Conservation (phyloP, 2,888 invertebrate species). For the Acrocera orbiculus region DNA sequence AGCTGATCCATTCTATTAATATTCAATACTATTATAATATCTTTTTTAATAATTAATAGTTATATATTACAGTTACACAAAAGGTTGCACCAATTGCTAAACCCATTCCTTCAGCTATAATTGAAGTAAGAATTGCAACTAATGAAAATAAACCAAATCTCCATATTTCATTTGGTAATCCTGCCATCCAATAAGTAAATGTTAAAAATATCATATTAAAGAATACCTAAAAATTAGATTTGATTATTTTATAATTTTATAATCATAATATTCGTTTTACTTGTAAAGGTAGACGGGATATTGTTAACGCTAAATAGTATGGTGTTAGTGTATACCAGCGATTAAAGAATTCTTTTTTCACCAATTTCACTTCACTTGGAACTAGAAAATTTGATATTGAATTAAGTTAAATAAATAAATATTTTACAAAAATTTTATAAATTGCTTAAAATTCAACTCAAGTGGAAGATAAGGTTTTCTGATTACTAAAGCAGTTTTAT, state of each 20-base stretch:
- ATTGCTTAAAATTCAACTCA: background rate
- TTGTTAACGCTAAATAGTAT: slow-evolving; percentile 44
- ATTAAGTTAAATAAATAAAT: no score
- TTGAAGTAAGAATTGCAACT: slow-evolving; percentile 47
- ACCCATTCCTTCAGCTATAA: slow-evolving; percentile 63
- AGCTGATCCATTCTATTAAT: slow-evolving; percentile 46
- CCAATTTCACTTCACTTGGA: slow-evolving; percentile 48
- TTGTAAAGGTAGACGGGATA: slow-evolving; percentile 42
- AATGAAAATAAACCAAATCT: slow-evolving; percentile 50
- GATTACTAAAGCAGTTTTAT: no score
- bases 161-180: slow-evolving; percentile 45
- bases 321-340: slow-evolving; percentile 48
- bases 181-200: slow-evolving; percentile 45
- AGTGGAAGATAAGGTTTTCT: no score
- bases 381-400: slow-evolving; percentile 25
- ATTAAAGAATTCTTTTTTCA: slow-evolving; percentile 52
- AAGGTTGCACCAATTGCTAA: slow-evolving; percentile 56
- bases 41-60: background rate
- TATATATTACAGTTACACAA: slow-evolving; percentile 38
- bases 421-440: background rate
- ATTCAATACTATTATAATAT: background rate
- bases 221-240: slow-evolving; percentile 30
- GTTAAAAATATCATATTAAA: slow-evolving; percentile 42
- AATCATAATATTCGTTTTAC: slow-evolving; percentile 21
- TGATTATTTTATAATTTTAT: background rate